Base-by-base conservation (phyloP, 2,113 vertebrate genomes). In the Pseudonaja textilis region DNA sequence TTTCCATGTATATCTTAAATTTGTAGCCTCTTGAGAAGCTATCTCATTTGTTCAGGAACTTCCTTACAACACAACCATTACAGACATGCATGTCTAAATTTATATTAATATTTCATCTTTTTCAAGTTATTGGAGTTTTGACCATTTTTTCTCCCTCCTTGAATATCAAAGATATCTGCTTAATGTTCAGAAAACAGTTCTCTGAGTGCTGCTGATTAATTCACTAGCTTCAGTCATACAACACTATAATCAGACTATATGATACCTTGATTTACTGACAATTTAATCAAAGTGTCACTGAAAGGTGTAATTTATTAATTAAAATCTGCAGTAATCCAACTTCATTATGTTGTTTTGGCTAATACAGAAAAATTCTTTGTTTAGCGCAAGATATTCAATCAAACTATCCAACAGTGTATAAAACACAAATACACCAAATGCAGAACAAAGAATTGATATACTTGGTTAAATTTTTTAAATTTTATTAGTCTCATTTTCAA, bases 321-420 rank as follows among this genome's bases (percentile, higher is more conserved):
- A 85, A 92, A 74, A 86, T n/a, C 57, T 64, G 25, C 14, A 89
- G 88, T 88, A 89, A 56, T 92, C 88, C 87, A 29, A 74, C 18
- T 50, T 92, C 92, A 89, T 7, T 89, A 22, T n/a, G 52, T 89
- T 89, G 42, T 39, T 85, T 89, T 29, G 29, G 12, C 29, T 93
- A 45, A 85, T 93, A 52, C 34, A 59, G 50, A 90, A 61, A 81
- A 86, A 85, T 90, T 89, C 50, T 93, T 93, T 90, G 42, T 89
- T 25, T 57, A 93, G 6, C 34, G 2, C 8, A 50, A 85, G 69
- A 47, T 89, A 39, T 3, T 9, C 42, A 52, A 25, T 50, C 69
- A 86, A 85, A 50, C 45, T 26, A 45, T 7, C 25, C 14, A 8
- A 89, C 2, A 88, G 39, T 52, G 2, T 45, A 89, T 29, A n/a